Evolutionary conservation across 2,797 vertebrate genomes (phyloP).

Genomic region (Muraenolepis orangiensis): DNA sequence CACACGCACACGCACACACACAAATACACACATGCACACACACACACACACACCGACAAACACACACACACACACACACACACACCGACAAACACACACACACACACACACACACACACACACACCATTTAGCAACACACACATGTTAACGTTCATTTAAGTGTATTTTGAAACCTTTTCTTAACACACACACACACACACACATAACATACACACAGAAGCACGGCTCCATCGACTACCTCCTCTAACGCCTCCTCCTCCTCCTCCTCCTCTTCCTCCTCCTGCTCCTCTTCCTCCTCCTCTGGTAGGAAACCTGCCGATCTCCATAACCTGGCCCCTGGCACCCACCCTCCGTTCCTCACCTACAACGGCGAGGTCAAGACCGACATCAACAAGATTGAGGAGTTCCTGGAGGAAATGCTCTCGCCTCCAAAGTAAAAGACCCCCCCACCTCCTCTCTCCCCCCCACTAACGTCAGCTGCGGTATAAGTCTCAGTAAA

Average conservation of each 20-base stretch:
- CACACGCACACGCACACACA: no score
- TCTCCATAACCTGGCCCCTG: conserved; percentile 93
- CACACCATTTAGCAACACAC: no score
- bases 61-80: background rate
- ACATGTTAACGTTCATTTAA: no score
- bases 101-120: no score
- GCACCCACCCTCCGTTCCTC: conserved; percentile 95
- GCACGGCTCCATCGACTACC: no score
- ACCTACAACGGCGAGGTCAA: conserved; percentile 96
- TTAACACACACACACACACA: background rate
- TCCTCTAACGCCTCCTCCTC: background rate
- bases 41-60: background rate
- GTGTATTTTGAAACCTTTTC: no score
- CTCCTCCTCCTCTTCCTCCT: conserved; percentile 25
- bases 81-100: background rate
- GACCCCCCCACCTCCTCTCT: conserved; percentile 35
- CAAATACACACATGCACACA: background rate
- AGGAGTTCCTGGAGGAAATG: conserved; percentile 94
- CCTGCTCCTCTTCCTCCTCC: no score
- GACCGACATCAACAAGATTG: conserved; percentile 98
- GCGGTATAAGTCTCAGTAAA: background rate
- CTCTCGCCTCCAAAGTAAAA: conserved; percentile 90
- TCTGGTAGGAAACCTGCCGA: conserved; percentile 90
- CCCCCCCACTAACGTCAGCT: background rate
- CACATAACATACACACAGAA: background rate